phyloP scores from a whole-genome alignment of 2,888 invertebrate genomes.

The Sesia apiformis region DNA sequence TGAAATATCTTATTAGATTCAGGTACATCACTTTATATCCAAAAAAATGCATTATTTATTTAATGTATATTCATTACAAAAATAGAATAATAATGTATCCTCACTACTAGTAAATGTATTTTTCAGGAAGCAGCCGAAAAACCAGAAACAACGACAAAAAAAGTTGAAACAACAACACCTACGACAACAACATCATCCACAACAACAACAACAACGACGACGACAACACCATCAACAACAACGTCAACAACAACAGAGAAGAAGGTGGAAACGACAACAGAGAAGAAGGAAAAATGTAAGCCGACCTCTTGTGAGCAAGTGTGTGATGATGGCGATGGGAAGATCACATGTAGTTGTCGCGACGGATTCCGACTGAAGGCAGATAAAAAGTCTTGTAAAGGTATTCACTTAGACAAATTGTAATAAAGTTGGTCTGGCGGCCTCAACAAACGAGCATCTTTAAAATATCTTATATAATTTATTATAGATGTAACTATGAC shows the following conservation, averaged over 20 bases:
- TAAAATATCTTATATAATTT: no score
- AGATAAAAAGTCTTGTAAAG: constrained; percentile 55
- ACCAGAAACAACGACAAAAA: constrained; percentile 17
- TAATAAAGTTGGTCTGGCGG: no score
- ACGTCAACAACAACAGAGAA: constrained; percentile 23
- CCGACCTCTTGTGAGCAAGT: constrained; percentile 46
- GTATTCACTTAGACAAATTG: constrained; percentile 17
- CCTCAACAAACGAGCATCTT: no score
- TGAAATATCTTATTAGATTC: no score
- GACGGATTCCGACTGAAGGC: constrained; percentile 44
- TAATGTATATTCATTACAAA: no score
- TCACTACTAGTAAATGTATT: neutral
- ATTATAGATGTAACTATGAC: no score
- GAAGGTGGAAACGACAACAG: constrained; percentile 9
- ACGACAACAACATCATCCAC: neutral
- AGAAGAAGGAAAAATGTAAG: constrained; percentile 34
- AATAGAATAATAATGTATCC: no score
- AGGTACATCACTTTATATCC: neutral
- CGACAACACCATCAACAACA: constrained; percentile 14
- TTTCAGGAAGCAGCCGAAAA: constrained; percentile 43
- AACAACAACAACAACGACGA: constrained; percentile 21
- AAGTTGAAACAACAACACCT: neutral
- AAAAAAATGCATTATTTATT: no score
- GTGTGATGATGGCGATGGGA: constrained; percentile 44
- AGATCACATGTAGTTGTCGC: constrained; percentile 38